phyloP scores from a whole-genome alignment of 2,888 invertebrate species.

The Odontocolon sp. region DNA sequence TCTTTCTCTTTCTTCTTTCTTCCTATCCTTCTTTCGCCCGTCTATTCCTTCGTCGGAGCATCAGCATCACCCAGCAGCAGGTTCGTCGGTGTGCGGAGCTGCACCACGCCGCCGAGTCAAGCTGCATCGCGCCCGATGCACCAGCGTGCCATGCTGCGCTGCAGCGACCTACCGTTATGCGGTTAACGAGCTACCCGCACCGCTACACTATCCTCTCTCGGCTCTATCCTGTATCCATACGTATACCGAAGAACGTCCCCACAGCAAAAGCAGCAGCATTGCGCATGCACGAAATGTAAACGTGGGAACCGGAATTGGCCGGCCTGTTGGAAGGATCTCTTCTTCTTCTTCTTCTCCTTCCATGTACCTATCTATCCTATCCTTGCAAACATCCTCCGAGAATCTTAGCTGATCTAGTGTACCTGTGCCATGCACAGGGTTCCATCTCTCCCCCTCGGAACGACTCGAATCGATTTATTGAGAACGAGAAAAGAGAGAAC shows the following conservation, averaged over 20 bases:
- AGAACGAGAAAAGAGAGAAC: constrained; percentile 12
- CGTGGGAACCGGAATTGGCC: constrained; percentile 81
- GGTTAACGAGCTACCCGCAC: constrained; percentile 80
- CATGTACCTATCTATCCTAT: constrained; percentile 33
- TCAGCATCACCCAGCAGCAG: constrained; percentile 47
- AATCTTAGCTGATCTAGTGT: constrained; percentile 53
- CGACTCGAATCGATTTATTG: constrained; percentile 50
- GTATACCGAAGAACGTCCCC: constrained; percentile 48
- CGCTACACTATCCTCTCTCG: constrained; percentile 72
- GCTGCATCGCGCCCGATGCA: constrained; percentile 58
- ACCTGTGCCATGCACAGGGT: constrained; percentile 37
- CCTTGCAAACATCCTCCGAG: constrained; percentile 56
- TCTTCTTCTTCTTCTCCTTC: constrained; percentile 7
- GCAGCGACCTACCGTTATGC: constrained; percentile 80
- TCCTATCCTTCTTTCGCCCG: constrained; percentile 49
- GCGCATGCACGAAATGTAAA: constrained; percentile 81
- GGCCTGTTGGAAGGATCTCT: constrained; percentile 57
- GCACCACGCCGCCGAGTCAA: constrained; percentile 49
- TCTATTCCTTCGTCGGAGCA: constrained; percentile 56
- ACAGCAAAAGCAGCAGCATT: constrained; percentile 69
- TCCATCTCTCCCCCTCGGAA: background rate
- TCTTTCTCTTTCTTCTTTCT: constrained; percentile 14
- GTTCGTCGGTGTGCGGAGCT: constrained; percentile 55
- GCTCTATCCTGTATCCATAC: constrained; percentile 58
- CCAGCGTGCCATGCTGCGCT: constrained; percentile 65